Base-by-base conservation (phyloP, 2,888 invertebrate species). In the Nomada hirtipes region DNA sequence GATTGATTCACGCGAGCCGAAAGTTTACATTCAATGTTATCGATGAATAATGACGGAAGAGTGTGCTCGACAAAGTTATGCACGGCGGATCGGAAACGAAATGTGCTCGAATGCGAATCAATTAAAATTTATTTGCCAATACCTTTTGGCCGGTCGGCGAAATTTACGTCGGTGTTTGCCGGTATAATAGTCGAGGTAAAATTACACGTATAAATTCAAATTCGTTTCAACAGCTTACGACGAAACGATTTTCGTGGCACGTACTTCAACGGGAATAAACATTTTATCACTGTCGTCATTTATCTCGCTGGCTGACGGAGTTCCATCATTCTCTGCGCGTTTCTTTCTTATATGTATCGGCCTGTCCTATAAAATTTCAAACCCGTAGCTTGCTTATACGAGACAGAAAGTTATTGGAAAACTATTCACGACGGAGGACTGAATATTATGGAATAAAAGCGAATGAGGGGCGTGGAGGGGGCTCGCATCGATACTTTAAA, bases 281-380 rank as follows among this genome's bases (percentile, higher is more conserved):
- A 79, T 81, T 73, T 79, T 78, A 80, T 80, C 79, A 80, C 79
- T 80, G 72, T 80, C 79, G 59, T 80, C 79, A 73, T 81, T 81
- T 81, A 81, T 81, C 79, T 79, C 81, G 64, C 52, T 55, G 50
- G 42, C 68, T 53, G 79, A 79, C 72, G 68, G 79, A 69, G 79
- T 79, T 80, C 79, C 80, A 78, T 79, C 79, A 79, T 80, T 80
- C 73, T 64, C 36, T 13, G 23, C 63, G 63, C 73, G 79, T 64
- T 79, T 70, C 69, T 81, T 79, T 81, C 64, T 68, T 78, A 57
- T 55, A 55, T 47, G 55, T 72, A 78, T 81, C 73, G 42, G 52
- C 26, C 67, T 69, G 60, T 61, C 70, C 42, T 60, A 65, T 79
- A 69, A 79, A 79, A 81, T 79, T 74, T 65, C 79, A 53, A 15